Percentiles rank a stretch among this genome's conserved stretches.
Evolutionary conservation across 2,797 vertebrate genomes (phyloP).

Genomic region (Enteromius mattozi): DNA sequence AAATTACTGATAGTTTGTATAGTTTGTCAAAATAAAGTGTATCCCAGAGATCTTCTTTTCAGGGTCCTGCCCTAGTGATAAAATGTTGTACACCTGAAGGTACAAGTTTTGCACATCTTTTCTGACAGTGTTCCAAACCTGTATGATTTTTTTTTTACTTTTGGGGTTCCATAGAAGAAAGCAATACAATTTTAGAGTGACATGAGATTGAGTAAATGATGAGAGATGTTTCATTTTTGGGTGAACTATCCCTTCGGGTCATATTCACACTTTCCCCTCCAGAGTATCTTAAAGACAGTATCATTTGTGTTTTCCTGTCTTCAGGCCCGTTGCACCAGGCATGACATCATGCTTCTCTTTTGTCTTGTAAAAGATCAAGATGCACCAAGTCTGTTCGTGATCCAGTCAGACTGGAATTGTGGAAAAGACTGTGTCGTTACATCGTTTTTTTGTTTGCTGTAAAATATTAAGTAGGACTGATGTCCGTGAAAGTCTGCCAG

Average conservation of each 20-base stretch:
- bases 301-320: background rate
- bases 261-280: background rate
- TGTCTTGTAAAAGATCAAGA: background rate
- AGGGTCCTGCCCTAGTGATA: background rate
- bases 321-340: background rate
- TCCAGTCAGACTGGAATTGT: background rate
- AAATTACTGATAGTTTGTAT: background rate
- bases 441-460: background rate
- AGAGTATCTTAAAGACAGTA: background rate
- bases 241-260: background rate
- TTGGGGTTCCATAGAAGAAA: background rate
- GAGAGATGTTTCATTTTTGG: too few species aligned
- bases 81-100: background rate
- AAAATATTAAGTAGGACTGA: conserved; percentile 27
- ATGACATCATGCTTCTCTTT: background rate
- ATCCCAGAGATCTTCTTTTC: background rate
- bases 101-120: background rate
- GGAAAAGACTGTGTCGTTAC: background rate
- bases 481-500: background rate
- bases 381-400: background rate
- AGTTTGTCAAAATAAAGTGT: background rate
- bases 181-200: background rate
- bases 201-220: background rate
- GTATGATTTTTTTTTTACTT: background rate
- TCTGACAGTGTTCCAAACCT: background rate